phyloP scores from a whole-genome alignment of 2,888 invertebrate genomes.

The Drosophila mulleri region DNA sequence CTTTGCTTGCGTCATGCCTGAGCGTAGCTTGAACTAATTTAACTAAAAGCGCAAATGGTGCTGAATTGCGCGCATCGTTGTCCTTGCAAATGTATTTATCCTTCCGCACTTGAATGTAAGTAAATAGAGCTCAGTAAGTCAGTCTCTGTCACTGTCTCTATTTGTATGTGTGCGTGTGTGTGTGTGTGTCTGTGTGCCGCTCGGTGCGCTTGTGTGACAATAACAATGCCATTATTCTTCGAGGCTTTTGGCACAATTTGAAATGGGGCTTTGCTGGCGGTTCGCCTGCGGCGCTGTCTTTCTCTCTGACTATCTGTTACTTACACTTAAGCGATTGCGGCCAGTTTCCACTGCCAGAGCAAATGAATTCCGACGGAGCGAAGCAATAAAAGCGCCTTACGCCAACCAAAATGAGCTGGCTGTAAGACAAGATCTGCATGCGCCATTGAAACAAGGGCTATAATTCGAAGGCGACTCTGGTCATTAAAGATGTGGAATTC shows the following conservation, averaged over 20 bases:
- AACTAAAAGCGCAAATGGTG: constrained; percentile 52
- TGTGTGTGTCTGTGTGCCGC: constrained; percentile 15
- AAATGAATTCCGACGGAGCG: constrained; percentile 24
- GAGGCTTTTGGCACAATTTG: constrained; percentile 59
- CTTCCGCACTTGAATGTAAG: constrained; percentile 51
- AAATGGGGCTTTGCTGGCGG: constrained; percentile 61
- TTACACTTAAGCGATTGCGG: constrained; percentile 63
- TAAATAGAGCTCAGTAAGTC: constrained; percentile 43
- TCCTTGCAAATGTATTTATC: constrained; percentile 58
- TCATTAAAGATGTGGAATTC: constrained; percentile 1
- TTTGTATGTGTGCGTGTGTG: constrained; percentile 11
- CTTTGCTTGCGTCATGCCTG: neutral
- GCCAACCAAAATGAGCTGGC: constrained; percentile 1
- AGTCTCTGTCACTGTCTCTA: neutral
- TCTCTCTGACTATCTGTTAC: constrained; percentile 28
- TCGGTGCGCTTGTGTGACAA: constrained; percentile 45
- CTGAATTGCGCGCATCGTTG: constrained; percentile 54
- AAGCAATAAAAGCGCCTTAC: constrained; percentile 19
- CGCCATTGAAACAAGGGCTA: neutral
- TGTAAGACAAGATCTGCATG: neutral
- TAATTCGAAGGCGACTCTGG: neutral
- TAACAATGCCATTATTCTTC: constrained; percentile 65
- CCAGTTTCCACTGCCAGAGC: constrained; percentile 31
- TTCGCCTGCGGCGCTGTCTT: constrained; percentile 37
- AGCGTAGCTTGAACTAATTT: constrained; percentile 42